A percentile compares a stretch with the other conserved stretches of the same genome.
These are phyloP conservation scores for Nymphicus hollandicus DNA, from an alignment of 2,113 vertebrate genomes.

Conservation along the genomic window DNA sequence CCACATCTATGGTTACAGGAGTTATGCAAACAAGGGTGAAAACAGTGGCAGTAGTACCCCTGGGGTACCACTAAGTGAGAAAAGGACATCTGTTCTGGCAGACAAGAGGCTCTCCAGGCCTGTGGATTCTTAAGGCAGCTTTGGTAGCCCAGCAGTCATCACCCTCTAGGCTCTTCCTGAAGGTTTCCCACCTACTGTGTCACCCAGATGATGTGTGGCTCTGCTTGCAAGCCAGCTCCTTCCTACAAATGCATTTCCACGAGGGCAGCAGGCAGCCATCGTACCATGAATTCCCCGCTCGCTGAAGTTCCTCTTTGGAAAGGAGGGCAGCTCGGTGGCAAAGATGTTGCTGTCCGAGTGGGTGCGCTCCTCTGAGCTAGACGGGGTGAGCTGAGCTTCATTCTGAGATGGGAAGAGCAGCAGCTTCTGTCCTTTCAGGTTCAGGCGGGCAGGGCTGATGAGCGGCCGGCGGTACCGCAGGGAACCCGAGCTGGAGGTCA, in stretches of 20 bases:
- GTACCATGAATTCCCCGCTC: slow-evolving; percentile 18
- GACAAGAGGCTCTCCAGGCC: neutral
- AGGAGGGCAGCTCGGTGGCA: slow-evolving; percentile 49
- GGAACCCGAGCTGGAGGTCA: slow-evolving; percentile 86
- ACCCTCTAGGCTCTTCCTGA: neutral
- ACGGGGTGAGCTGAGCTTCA: slow-evolving; percentile 30
- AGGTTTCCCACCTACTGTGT: neutral
- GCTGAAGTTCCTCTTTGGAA: neutral
- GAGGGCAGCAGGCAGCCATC: neutral
- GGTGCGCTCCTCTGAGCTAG: slow-evolving; percentile 67
- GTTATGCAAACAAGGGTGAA: neutral
- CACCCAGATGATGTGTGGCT: fast-evolving
- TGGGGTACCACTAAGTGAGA: neutral
- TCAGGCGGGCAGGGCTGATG: slow-evolving; percentile 93
- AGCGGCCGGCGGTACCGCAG: slow-evolving; percentile 86
- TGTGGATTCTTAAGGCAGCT: neutral
- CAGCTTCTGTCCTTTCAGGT: slow-evolving; percentile 85
- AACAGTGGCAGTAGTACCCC: neutral
- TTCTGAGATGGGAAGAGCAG: slow-evolving; percentile 77
- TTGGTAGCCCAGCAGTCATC: neutral
- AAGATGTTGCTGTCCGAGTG: slow-evolving; percentile 66
- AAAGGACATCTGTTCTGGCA: neutral
- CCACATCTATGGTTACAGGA: neutral
- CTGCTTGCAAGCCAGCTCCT: neutral
- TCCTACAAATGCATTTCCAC: neutral